A percentile compares a stretch with the other conserved stretches of the same genome.
These are phyloP conservation scores for Alosa alosa DNA, from an alignment of 2,113 vertebrate genomes.

Conservation along the genomic window DNA sequence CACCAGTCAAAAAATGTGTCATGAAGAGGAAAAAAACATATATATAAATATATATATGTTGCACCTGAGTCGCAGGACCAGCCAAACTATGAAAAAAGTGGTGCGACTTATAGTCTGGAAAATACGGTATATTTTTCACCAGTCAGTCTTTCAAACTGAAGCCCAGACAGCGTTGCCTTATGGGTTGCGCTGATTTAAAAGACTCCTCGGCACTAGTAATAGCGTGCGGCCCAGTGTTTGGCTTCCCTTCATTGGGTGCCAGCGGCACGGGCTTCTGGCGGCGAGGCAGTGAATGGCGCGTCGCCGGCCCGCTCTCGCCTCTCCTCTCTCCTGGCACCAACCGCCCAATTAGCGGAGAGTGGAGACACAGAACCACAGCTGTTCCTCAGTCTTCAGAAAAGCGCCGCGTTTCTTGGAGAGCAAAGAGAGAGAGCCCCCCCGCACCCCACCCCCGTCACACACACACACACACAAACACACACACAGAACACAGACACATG, in stretches of 20 bases:
- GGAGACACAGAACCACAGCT: constrained; percentile 32
- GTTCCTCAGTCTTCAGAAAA: constrained; percentile 13
- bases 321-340: constrained; percentile 26
- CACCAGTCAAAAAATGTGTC: no score
- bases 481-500: background rate
- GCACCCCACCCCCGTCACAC: background rate
- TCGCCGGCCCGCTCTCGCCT: constrained; percentile 21
- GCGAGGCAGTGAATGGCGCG: constrained; percentile 16
- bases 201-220: background rate
- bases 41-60: no score
- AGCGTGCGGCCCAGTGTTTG: background rate
- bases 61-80: no score
- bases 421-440: background rate
- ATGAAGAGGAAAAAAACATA: no score
- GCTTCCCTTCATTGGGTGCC: background rate
- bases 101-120: no score
- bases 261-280: constrained; percentile 13
- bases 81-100: no score
- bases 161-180: background rate
- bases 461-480: background rate
- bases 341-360: constrained; percentile 37
- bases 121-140: background rate
- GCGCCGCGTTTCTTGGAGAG: background rate
- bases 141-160: background rate
- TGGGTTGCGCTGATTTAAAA: background rate